Conservation (phyloP, 2,113 vertebrate genomes). For the Xiphophorus couchianus region DNA sequence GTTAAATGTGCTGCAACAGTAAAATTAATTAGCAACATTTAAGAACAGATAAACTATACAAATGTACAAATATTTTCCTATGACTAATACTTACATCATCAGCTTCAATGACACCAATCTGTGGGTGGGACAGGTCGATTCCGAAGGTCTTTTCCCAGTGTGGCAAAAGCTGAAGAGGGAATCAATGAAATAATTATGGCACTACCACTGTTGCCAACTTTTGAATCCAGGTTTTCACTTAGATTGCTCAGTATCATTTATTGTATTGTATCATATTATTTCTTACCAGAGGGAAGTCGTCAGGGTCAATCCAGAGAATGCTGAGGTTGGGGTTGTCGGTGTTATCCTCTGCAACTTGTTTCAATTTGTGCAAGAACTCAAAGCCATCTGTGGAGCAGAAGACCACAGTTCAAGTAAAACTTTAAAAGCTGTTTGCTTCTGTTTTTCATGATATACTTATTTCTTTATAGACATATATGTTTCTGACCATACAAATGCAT, state of each 20-base stretch:
- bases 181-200: background rate
- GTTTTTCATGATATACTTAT: background rate
- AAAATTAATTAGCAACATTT: background rate
- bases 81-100: slow-evolving; percentile 84
- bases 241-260: background rate
- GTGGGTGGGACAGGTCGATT: slow-evolving; percentile 89
- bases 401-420: background rate
- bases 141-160: slow-evolving; percentile 93
- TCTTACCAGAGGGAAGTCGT: slow-evolving; percentile 92
- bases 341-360: slow-evolving; percentile 89
- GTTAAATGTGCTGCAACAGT: background rate
- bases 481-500: background rate
- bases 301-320: slow-evolving; percentile 94
- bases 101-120: slow-evolving; percentile 92
- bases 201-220: background rate
- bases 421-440: background rate
- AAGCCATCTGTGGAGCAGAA: slow-evolving; percentile 83
- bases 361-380: slow-evolving; percentile 91
- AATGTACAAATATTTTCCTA: background rate
- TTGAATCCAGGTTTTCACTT: background rate
- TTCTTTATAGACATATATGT: background rate
- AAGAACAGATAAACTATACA: background rate
- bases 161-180: slow-evolving; percentile 82
- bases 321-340: slow-evolving; percentile 90
- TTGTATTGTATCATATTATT: slow-evolving; percentile 19